phyloP scores from a whole-genome alignment of 2,113 vertebrate genomes.

The Phylloscopus trochiloides region DNA sequence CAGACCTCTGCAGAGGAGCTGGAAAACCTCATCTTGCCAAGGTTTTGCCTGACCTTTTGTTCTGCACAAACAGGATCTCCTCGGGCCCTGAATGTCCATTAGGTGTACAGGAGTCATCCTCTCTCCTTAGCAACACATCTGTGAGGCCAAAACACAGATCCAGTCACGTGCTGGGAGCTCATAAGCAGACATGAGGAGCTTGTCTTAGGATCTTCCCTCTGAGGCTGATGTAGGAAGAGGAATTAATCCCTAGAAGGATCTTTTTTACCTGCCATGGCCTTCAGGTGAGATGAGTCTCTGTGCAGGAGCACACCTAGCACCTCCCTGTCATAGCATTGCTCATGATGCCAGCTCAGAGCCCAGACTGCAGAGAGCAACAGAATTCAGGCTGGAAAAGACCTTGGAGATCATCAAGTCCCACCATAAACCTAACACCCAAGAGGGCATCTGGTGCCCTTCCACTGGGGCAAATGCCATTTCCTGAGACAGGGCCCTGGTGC shows the following conservation, averaged over 20 bases:
- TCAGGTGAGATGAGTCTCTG: not conserved
- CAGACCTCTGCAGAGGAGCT: not conserved
- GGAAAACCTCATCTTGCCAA: constrained; percentile 8
- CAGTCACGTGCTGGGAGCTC: not conserved
- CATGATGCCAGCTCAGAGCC: not conserved
- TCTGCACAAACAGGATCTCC: not conserved
- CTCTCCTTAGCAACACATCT: constrained; percentile 11
- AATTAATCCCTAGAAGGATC: not conserved
- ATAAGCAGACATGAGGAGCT: not conserved
- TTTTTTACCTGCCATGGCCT: not conserved
- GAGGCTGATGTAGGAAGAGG: not conserved
- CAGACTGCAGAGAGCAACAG: not conserved
- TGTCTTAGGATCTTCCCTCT: not conserved
- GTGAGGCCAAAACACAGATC: constrained; percentile 23
- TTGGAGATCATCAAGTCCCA: not conserved
- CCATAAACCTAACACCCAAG: rapidly evolving
- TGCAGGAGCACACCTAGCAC: not conserved
- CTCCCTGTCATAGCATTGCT: not conserved
- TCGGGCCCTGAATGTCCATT: not conserved
- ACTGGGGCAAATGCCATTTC: not conserved
- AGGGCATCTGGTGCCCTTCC: not conserved
- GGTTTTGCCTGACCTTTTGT: constrained; percentile 36
- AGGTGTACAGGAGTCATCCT: not conserved
- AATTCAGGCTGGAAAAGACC: not conserved
- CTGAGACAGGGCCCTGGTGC: not conserved